Evolutionary conservation across 2,797 vertebrate species (phyloP), one percentile per base, ranked within the genome.

Genomic region (Tragelaphus oryx): DNA sequence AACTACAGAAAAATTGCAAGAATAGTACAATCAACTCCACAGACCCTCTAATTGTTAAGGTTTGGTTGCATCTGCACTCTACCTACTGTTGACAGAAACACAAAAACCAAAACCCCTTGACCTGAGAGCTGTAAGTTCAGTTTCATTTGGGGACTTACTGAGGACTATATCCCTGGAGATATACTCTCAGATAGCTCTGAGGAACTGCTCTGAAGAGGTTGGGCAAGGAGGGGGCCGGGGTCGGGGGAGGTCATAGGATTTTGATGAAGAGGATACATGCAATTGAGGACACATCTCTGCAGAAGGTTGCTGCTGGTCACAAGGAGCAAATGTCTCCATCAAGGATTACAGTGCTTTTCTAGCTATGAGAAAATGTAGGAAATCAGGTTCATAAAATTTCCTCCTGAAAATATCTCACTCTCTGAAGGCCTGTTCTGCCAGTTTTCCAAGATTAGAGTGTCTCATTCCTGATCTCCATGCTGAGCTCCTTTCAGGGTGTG

Each of bases 211-310:
- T n/a, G 46, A 79, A 79, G 75, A 78, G 76, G 48, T 13, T 37
- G 65, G 16, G 46, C 10, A 10, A 46, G 4, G n/a, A 4, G 1
- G 28, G 57, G 11, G 44, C 44, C 1, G 0, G 1, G 1, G 41
- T 41, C 5, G 5, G 30, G 48, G 11, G 11, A 33, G 76, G 30
- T 79, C 30, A 33, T 33, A 13, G 20, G 48, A 37, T 54, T 79
- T 54, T 54, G 76, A 33, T 33, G 76, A 79, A 54, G 12, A 4
- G n/a, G 78, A 22, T 9, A 12, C 12, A 0, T 54, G 20, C 50
- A 54, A 14, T 37, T 52, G 50, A 37, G 50, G 7, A 80, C n/a
- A 37, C 50, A 37, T 37, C 76, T 79, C 50, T 80, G 52, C 78
- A 54, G 78, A 80, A 52, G n/a, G 11, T 37, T 24, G 78, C 50